phyloP scores from a whole-genome alignment of 53 echinoderm and acorn worm species.

The Crossaster papposus region DNA sequence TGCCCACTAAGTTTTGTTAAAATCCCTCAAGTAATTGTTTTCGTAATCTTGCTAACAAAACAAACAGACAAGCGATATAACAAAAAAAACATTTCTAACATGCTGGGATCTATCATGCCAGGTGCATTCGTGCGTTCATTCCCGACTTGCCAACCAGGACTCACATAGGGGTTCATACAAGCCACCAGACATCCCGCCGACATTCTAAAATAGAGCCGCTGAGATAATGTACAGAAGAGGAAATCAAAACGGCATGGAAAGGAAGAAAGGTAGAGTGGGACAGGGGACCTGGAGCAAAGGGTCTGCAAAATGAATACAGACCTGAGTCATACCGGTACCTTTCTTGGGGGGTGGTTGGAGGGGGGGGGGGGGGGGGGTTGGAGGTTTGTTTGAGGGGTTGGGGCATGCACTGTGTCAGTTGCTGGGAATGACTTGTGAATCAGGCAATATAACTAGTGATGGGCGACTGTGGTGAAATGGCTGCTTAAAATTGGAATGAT shows the following conservation, averaged over 20 bases:
- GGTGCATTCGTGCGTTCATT: constrained; percentile 7
- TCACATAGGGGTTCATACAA: constrained; percentile 45
- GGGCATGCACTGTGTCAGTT: not conserved
- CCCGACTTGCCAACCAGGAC: not conserved
- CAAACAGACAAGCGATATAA: too few species aligned
- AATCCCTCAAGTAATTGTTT: too few species aligned
- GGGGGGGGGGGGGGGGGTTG: not conserved
- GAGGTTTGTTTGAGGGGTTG: constrained; percentile 3
- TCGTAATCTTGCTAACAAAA: too few species aligned
- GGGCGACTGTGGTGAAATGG: not conserved
- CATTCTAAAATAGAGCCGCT: constrained; percentile 50
- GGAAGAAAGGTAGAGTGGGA: constrained; percentile 11
- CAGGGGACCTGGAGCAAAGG: not conserved
- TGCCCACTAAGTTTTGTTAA: too few species aligned
- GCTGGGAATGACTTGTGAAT: constrained; percentile 6
- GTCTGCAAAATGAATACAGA: not conserved
- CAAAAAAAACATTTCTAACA: not conserved
- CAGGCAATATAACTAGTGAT: not conserved
- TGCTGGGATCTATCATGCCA: too few species aligned
- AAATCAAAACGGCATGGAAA: constrained; percentile 13
- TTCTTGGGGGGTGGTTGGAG: not conserved
- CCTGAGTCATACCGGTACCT: constrained; percentile 16
- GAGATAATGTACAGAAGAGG: not conserved
- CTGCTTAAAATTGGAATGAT: too few species aligned
- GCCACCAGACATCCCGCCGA: constrained; percentile 26